phyloP scores from a whole-genome alignment of 1,140 invertebrate genomes.

The Olivierus martensii region DNA sequence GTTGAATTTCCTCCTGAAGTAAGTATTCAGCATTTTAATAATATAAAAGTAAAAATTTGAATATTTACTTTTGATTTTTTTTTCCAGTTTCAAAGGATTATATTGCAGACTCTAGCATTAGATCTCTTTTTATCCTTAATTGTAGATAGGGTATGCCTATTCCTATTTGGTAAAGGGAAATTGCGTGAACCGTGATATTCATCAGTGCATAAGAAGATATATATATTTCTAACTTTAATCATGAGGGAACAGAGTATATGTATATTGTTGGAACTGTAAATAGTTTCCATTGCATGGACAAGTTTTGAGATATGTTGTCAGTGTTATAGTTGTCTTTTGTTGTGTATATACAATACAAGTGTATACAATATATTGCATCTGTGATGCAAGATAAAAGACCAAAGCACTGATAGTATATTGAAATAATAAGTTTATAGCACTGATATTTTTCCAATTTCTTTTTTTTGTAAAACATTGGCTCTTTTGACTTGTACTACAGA shows the following conservation, averaged over 20 bases:
- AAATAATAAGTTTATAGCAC: too few species aligned
- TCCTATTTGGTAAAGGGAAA: constrained; percentile 71
- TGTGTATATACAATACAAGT: too few species aligned
- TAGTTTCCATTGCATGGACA: too few species aligned
- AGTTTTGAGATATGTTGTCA: too few species aligned
- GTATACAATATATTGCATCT: too few species aligned
- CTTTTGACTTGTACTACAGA: too few species aligned
- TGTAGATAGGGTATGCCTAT: constrained; percentile 69
- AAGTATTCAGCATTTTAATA: constrained; percentile 29
- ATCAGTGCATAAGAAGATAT: not conserved
- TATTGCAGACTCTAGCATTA: constrained; percentile 60
- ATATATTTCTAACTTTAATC: not conserved
- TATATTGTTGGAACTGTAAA: not conserved
- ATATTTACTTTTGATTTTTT: constrained; percentile 22
- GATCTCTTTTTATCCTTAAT: constrained; percentile 70
- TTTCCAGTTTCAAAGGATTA: constrained; percentile 66
- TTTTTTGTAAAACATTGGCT: too few species aligned
- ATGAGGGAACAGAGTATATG: not conserved
- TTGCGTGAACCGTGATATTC: constrained; percentile 21
- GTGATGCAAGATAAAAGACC: too few species aligned
- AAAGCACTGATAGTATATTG: too few species aligned
- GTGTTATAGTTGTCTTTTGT: too few species aligned
- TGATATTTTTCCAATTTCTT: too few species aligned
- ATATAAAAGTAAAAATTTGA: not conserved
- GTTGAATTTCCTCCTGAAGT: constrained; percentile 74